Evolutionary conservation across 2,888 invertebrate genomes (phyloP), one percentile per base, ranked within the genome.

Genomic region (Catocala nupta): DNA sequence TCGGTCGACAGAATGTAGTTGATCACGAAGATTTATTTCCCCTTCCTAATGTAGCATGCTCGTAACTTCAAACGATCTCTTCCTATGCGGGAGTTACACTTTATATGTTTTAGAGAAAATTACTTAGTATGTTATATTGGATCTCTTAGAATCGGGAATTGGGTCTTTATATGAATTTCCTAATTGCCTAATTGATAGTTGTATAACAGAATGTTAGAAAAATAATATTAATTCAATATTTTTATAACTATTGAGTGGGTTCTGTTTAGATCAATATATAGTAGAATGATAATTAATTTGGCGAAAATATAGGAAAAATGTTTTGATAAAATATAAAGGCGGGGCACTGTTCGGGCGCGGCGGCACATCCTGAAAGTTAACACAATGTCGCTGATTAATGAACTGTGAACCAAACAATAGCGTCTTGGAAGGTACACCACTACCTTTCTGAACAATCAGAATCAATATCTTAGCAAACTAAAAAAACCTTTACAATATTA

Each of bases 361-460:
- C 81, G 73, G 74, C 79, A 80, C 86, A 85, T 87, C 86, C 87
- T 85, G 78, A 87, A 85, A 75, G 75, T 83, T 80, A 75, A 86
- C 85, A 88, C 87, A 90, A 88, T 86, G 83, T 79, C 72, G 63
- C 66, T 90, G 90, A 88, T 90, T 93, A 93, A 93, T 92, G 93
- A 90, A 84, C 91, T 91, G 91, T 92, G 81, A 91, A 91, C 75
- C 74, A 68, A 91, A 93, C 93, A 93, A 93, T 92, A 73, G 89
- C 70, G 59, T 71, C 82, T 80, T 77, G 65, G 65, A 76, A 80
- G 70, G 66, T 78, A 75, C 67, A 66, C 65, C 67, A 77, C 78
- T 70, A 78, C 80, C 81, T 76, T 83, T 82, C 80, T 78, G 76
- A 82, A 66, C 71, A 74, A 81, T 55, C 55, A 44, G 12, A 58